phyloP scores from a whole-genome alignment of 1,140 invertebrate species.

The Solen grandis region DNA sequence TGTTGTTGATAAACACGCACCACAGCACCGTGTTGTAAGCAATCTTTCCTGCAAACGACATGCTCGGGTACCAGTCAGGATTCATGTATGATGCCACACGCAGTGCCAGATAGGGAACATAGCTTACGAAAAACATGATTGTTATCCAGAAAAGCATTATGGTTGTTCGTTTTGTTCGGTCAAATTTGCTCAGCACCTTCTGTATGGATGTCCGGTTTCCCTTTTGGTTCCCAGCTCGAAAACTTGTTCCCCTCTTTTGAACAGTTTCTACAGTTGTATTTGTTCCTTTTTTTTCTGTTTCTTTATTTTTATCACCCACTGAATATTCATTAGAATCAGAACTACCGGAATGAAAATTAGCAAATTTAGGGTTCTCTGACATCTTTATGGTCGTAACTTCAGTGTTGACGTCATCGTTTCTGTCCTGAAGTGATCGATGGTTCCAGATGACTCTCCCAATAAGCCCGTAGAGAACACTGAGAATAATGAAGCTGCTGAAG shows the following conservation, averaged over 20 bases:
- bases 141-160: constrained; percentile 59
- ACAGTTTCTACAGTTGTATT: neutral
- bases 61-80: constrained; percentile 52
- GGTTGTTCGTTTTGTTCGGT: constrained; percentile 63
- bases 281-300: constrained; percentile 26
- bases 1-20: constrained; percentile 71
- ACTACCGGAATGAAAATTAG: constrained; percentile 45
- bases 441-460: constrained; percentile 59
- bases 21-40: constrained; percentile 71
- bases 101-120: constrained; percentile 54
- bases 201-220: neutral
- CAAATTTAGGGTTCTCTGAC: neutral
- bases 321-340: constrained; percentile 9
- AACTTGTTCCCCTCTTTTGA: neutral
- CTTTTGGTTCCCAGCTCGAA: neutral
- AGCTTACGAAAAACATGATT: constrained; percentile 57
- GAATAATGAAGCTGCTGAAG: constrained; percentile 49
- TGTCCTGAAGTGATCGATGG: constrained; percentile 22
- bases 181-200: constrained; percentile 34
- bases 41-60: constrained; percentile 53
- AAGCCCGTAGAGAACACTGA: constrained; percentile 61
- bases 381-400: constrained; percentile 31
- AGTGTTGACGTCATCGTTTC: constrained; percentile 9
- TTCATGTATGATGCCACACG: constrained; percentile 53
- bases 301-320: constrained; percentile 23